Base-by-base conservation (phyloP, 2,113 vertebrate genomes). In the Poeciliopsis occidentalis region DNA sequence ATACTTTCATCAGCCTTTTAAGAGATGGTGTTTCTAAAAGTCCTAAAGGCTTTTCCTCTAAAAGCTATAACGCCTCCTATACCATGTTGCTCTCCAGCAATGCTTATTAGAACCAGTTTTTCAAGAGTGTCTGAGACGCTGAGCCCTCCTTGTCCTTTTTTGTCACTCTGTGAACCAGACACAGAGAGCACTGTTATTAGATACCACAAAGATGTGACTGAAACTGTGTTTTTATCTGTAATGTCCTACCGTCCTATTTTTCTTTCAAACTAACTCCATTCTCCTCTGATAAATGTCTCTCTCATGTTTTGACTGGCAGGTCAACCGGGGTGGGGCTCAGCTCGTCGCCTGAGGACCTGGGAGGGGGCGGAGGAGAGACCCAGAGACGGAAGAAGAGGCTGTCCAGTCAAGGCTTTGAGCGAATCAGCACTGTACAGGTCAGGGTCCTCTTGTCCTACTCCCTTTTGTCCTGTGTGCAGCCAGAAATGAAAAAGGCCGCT, bases 351-450 rank as follows among this genome's bases (percentile, higher is more conserved):
- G 95, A 96, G 0, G 97, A 98, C 84, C 91, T 96, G 0, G 92
- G 89, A 67, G 93, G 91, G 0, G 92, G 93, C 1, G 91, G 93
- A 0, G 95, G 93, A 0, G 95, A 96, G 69, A 93, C 94, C 83
- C 92, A 95, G 64, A 95, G 92, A 89, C 97, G 96, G 86, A 95
- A 95, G 85, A 95, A 92, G 92, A 96, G 95, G 70, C 92, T 97
- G 86, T 92, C 95, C 2, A 94, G 92, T 86, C 93, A 90, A 0
- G 60, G 93, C 30, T 97, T 96, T 54, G 13, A 94, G 69, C 88
- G 92, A 66, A 88, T 92, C 54, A 87, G 88, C 87, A 83, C 89
- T 26, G 61, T 88, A 70, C 91, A 89, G 91, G 91, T 94, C 88
- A 92, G 92, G 72, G 78, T 79, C 85, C 73, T 79, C 76, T 81